Evolutionary conservation across 2,888 invertebrate species (phyloP).

Genomic region (Alloscopus bannaensis): DNA sequence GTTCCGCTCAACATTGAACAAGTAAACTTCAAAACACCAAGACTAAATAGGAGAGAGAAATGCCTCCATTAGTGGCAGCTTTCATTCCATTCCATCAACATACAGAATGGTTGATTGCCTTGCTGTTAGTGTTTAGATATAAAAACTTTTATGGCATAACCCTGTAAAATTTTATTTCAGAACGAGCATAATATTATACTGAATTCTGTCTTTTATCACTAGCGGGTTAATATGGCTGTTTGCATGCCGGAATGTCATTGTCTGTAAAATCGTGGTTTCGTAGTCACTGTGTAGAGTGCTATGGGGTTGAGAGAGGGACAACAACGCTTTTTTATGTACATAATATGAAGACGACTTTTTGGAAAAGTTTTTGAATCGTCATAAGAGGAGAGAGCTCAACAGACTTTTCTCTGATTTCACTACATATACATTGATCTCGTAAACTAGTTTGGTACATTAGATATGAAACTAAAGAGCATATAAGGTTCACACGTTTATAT

Average conservation of each 20-base stretch:
- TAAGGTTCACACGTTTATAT: conserved; percentile 9
- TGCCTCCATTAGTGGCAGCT: conserved; percentile 2
- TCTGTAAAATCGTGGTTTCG: conserved; percentile 24
- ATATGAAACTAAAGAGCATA: background rate
- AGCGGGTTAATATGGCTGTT: conserved; percentile 40
- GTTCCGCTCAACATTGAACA: too few relatives aligned
- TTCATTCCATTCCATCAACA: conserved; percentile 15
- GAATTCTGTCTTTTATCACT: too few relatives aligned
- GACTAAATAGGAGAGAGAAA: too few relatives aligned
- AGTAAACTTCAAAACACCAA: too few relatives aligned
- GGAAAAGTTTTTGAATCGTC: too few relatives aligned
- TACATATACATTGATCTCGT: background rate
- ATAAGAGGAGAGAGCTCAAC: too few relatives aligned
- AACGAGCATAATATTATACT: too few relatives aligned
- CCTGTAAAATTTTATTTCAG: too few relatives aligned
- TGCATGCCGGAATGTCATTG: conserved; percentile 44
- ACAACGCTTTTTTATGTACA: background rate
- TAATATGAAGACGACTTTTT: too few relatives aligned
- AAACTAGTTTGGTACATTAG: background rate
- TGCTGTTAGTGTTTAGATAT: conserved; percentile 27
- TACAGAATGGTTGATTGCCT: background rate
- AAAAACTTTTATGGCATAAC: conserved; percentile 13
- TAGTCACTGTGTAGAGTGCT: background rate
- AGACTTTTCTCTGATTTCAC: too few relatives aligned
- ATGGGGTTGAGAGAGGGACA: background rate